phyloP scores from a whole-genome alignment of 2,888 invertebrate genomes.

The Hermaeophaga mercurialis region DNA sequence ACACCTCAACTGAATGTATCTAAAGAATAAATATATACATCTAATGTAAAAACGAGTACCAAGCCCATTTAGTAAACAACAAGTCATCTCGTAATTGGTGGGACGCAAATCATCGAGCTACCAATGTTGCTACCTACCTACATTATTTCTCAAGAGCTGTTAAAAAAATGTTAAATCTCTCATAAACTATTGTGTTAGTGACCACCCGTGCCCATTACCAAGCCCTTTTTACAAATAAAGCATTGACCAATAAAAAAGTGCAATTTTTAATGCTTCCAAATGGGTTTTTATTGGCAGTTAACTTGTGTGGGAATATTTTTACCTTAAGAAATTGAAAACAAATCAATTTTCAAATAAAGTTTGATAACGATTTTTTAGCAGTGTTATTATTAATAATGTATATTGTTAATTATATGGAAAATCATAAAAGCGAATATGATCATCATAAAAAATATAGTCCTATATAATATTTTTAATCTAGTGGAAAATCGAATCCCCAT shows the following conservation, averaged over 20 bases:
- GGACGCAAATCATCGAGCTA: constrained; percentile 46
- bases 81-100: constrained; percentile 42
- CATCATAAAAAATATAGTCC: too few species aligned
- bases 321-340: neutral
- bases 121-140: constrained; percentile 32
- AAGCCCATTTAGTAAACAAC: constrained; percentile 35
- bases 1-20: constrained; percentile 14
- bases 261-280: neutral
- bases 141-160: constrained; percentile 4
- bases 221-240: constrained; percentile 31
- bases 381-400: too few species aligned
- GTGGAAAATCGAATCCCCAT: too few species aligned
- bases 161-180: constrained; percentile 9
- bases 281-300: neutral
- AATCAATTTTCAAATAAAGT: too few species aligned
- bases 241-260: constrained; percentile 20
- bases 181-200: constrained; percentile 6
- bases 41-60: constrained; percentile 30
- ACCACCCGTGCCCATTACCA: constrained; percentile 21
- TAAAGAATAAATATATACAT: constrained; percentile 14
- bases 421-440: too few species aligned
- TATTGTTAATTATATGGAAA: too few species aligned
- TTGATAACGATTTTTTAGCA: too few species aligned
- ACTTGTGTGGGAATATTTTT: constrained; percentile 1
- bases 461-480: too few species aligned